A percentile compares a stretch with the other conserved stretches of the same genome.
These are phyloP conservation scores for Todus mexicanus DNA, from an alignment of 2,797 vertebrate species.

Conservation along the genomic window DNA sequence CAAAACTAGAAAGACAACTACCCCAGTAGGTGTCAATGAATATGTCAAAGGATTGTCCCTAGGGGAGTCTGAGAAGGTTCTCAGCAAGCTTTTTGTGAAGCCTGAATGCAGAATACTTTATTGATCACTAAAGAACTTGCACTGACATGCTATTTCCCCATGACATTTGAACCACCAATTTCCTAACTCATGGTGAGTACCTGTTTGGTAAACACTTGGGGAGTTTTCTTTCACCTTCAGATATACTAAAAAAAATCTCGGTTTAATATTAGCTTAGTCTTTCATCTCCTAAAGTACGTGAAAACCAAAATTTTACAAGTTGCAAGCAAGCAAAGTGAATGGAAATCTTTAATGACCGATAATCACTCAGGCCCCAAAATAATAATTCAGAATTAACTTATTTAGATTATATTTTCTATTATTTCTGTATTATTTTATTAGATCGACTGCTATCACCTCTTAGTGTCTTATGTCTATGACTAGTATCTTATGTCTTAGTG, in stretches of 20 bases:
- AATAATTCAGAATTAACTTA: background rate
- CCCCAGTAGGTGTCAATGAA: constrained; percentile 68
- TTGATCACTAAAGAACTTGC: constrained; percentile 77
- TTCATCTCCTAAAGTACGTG: background rate
- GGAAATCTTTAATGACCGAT: background rate
- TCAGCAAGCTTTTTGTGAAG: constrained; percentile 72
- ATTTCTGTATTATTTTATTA: background rate
- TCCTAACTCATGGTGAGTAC: background rate
- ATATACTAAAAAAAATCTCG: background rate
- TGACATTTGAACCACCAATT: constrained; percentile 65
- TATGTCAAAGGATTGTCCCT: constrained; percentile 69
- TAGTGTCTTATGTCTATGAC: too few species aligned
- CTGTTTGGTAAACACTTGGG: background rate
- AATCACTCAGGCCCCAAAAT: background rate
- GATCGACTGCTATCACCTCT: background rate
- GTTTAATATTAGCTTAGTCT: background rate
- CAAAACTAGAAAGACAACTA: constrained; percentile 73
- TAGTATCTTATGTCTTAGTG: too few species aligned
- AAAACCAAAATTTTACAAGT: background rate
- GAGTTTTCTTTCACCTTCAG: constrained; percentile 20
- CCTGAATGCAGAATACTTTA: constrained; percentile 74
- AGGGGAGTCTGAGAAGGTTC: constrained; percentile 48
- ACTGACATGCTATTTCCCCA: constrained; percentile 73
- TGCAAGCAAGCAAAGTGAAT: background rate
- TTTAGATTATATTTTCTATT: background rate